A percentile compares a stretch with the other conserved stretches of the same genome.
Conservation (phyloP, 2,888 invertebrate species). For the Dexiosoma caninum region DNA sequence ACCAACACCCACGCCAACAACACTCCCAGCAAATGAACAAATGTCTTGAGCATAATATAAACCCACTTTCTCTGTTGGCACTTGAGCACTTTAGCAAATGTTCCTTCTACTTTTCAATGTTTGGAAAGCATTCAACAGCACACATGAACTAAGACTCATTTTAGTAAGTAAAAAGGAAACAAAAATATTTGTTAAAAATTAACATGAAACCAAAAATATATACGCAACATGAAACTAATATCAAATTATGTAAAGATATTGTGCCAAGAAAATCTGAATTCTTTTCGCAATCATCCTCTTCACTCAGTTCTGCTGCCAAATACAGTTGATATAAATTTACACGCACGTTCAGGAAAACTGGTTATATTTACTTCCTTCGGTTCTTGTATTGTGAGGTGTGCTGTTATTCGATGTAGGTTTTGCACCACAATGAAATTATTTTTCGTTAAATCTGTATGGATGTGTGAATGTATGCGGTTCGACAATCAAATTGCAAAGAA, state of each 20-base stretch:
- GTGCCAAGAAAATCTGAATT: slow-evolving; percentile 44
- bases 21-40: not conserved
- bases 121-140: not conserved
- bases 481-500: not conserved
- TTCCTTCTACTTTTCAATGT: slow-evolving; percentile 6
- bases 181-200: not conserved
- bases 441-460: not conserved
- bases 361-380: slow-evolving; percentile 29
- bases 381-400: not conserved
- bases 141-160: not conserved
- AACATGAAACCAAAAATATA: slow-evolving; percentile 11
- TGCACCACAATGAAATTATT: slow-evolving; percentile 11
- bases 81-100: not conserved
- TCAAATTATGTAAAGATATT: slow-evolving; percentile 53
- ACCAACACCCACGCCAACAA: not conserved
- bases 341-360: slow-evolving; percentile 63
- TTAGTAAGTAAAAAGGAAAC: not conserved
- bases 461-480: not conserved
- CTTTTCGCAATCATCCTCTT: not conserved
- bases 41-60: slow-evolving; percentile 31
- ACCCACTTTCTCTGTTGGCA: slow-evolving; percentile 4
- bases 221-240: slow-evolving; percentile 41
- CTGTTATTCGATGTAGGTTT: not conserved
- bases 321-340: slow-evolving; percentile 56
- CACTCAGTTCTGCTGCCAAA: not conserved